A percentile compares a stretch with the other conserved stretches of the same genome.
Conservation (phyloP, 1,140 invertebrate genomes). For the Cyclina sinensis region DNA sequence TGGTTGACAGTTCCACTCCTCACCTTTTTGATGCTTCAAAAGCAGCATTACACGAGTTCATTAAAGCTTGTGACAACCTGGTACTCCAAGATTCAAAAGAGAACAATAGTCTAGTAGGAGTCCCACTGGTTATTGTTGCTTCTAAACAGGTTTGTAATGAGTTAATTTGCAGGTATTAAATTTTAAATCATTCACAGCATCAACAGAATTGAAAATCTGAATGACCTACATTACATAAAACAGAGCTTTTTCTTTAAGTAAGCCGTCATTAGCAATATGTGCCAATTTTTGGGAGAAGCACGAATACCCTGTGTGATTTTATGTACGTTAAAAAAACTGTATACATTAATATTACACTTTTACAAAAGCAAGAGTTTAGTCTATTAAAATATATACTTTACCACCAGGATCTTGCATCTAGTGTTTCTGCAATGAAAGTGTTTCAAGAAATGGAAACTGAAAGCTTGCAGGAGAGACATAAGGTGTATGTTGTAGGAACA, state of each 20-base stretch:
- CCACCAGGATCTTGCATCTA: background rate
- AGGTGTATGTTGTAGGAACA: conserved; percentile 31
- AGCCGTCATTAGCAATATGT: too few species aligned
- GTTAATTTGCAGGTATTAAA: too few species aligned
- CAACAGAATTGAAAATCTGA: too few species aligned
- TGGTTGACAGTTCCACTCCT: conserved; percentile 45
- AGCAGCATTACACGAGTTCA: conserved; percentile 12
- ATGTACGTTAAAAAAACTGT: too few species aligned
- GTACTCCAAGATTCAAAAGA: background rate
- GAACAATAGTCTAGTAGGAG: background rate
- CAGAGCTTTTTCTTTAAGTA: too few species aligned
- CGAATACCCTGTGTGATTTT: too few species aligned
- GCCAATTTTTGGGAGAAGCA: too few species aligned
- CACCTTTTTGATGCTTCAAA: background rate
- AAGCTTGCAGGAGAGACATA: background rate
- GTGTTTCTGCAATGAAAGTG: background rate
- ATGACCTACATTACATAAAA: too few species aligned
- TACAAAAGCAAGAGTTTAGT: too few species aligned
- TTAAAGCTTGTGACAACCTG: background rate
- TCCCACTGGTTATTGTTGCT: conserved; percentile 56
- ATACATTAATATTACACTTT: too few species aligned
- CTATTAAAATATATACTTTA: too few species aligned
- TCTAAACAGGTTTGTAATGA: conserved; percentile 47
- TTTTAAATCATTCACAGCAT: too few species aligned
- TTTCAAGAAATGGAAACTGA: background rate